Percentiles rank a stretch among this genome's conserved stretches.
Evolutionary conservation across 2,113 vertebrate genomes (phyloP).

Genomic region (Chaenocephalus aceratus): DNA sequence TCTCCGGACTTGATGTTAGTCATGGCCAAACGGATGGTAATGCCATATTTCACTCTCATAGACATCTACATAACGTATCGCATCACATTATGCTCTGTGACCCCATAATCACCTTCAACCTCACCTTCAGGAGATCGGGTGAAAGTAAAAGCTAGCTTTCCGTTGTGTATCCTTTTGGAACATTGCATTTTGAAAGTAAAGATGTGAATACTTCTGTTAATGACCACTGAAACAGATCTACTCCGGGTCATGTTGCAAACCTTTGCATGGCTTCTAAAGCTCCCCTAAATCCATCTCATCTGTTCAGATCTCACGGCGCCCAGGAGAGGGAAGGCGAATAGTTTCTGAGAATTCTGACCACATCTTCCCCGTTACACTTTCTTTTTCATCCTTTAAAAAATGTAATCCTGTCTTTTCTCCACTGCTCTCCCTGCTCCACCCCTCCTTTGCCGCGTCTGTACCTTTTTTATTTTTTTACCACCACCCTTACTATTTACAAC

Average conservation of each 20-base stretch:
- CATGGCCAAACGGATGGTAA: slow-evolving; percentile 23
- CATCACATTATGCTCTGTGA: background rate
- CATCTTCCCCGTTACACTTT: slow-evolving; percentile 45
- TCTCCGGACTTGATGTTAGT: slow-evolving; percentile 44
- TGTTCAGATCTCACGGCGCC: slow-evolving; percentile 53
- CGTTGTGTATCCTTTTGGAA: too few species aligned
- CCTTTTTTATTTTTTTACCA: slow-evolving; percentile 16
- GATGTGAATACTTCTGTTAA: background rate
- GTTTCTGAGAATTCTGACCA: slow-evolving; percentile 63
- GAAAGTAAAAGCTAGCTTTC: background rate
- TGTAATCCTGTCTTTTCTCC: slow-evolving; percentile 43
- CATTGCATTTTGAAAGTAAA: background rate
- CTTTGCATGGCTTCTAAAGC: slow-evolving; percentile 21
- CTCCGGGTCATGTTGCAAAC: slow-evolving; percentile 30
- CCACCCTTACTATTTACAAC: slow-evolving; percentile 39
- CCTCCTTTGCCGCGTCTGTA: slow-evolving; percentile 21
- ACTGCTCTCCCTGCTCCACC: slow-evolving; percentile 22
- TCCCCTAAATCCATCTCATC: slow-evolving; percentile 63
- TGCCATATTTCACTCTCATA: slow-evolving; percentile 37
- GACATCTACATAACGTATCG: slow-evolving; percentile 37
- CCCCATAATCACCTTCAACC: slow-evolving; percentile 19
- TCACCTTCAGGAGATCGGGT: slow-evolving; percentile 2
- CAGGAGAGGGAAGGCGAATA: slow-evolving; percentile 22
- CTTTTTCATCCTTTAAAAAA: slow-evolving; percentile 61
- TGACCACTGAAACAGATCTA: background rate